phyloP scores from a whole-genome alignment of 2,888 invertebrate genomes.

The Tinea semifulvella region DNA sequence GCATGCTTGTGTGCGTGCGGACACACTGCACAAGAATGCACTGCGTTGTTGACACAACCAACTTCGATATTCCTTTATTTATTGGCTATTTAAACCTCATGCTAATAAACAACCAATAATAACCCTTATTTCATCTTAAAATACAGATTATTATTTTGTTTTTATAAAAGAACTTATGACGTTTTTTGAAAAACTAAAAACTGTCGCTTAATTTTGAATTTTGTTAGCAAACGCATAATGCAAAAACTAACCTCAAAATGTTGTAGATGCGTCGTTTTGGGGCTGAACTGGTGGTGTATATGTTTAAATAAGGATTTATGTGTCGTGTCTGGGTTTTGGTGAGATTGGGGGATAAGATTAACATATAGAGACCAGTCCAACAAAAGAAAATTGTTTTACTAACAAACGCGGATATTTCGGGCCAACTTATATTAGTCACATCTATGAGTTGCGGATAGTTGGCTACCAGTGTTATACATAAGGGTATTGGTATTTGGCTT shows the following conservation, averaged over 20 bases:
- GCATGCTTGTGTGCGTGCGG: conserved; percentile 38
- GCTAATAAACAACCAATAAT: not conserved
- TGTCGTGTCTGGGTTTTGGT: conserved; percentile 62
- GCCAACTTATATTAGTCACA: no score
- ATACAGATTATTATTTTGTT: not conserved
- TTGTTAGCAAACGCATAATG: not conserved
- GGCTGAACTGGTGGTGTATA: not conserved
- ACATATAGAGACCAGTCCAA: no score
- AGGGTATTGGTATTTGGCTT: no score
- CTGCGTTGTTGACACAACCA: conserved; percentile 66
- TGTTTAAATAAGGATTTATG: conserved; percentile 66
- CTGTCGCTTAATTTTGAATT: not conserved
- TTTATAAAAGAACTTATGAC: not conserved
- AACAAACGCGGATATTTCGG: no score
- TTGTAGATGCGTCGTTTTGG: no score
- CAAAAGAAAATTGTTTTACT: no score
- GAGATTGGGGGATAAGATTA: conserved; percentile 63
- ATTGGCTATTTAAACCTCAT: conserved; percentile 39
- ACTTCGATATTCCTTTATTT: conserved; percentile 67
- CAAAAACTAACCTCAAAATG: no score
- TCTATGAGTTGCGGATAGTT: no score
- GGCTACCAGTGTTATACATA: no score
- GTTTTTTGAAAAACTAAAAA: not conserved
- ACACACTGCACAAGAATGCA: conserved; percentile 61
- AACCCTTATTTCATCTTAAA: not conserved